Base-by-base conservation (phyloP, 2,888 invertebrate genomes). In the Amphipoea lucens region DNA sequence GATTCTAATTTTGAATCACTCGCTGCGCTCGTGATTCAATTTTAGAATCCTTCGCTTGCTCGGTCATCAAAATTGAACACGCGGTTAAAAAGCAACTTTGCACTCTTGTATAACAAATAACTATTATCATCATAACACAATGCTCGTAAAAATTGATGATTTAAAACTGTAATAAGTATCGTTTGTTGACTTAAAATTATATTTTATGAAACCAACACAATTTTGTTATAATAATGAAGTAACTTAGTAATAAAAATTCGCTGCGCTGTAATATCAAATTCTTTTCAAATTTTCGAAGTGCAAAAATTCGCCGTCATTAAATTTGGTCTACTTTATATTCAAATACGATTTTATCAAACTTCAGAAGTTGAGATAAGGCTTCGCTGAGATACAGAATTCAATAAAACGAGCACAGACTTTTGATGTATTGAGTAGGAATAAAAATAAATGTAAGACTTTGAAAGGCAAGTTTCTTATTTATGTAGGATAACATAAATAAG, bases 301-400 rank as follows among this genome's bases (percentile, higher is more conserved):
- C 72, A 85, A 82, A 87, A 85, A 85, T 66, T 74, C 54, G 36
- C 42, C 68, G 57, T 69, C 74, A 87, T 86, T 77, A 79, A 69
- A 85, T 86, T 86, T 87, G 42, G 70, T 57, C 88, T 85, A 74
- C 87, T 86, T 87, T 87, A 82, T 82, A 86, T 87, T 86, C 85
- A 85, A 86, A 86, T 85, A 82, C 51, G 71, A 86, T 85, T 86
- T 84, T 75, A 76, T 67, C 77, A 84, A 85, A 87, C 81, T 82
- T 87, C 73, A 82, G 68, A 82, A 85, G 67, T 77, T 66, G 77
- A 73, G 74, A 78, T 82, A 82, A 74, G 54, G 29, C 60, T 69
- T 63, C 40, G 14, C 57, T 70, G 57, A 75, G 76, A 81, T 82
- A 78, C 82, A 82, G 60, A 77, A 84, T 79, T 76, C 85, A 69